phyloP scores from a whole-genome alignment of 53 echinoderm and acorn worm species.

The Astropecten irregularis region DNA sequence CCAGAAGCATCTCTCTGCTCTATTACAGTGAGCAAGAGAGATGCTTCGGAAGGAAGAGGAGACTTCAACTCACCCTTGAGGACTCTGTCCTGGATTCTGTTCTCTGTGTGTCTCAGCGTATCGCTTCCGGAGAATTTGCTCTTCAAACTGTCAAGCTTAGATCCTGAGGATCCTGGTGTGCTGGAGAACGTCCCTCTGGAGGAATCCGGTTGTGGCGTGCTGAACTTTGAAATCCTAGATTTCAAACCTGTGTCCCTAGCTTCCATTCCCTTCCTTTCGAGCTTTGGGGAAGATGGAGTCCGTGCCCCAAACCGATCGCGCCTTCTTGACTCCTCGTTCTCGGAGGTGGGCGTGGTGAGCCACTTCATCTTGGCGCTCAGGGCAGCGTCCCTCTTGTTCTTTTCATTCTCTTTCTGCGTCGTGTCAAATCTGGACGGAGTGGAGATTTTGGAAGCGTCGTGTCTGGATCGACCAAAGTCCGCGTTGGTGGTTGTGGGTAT shows the following conservation, averaged over 20 bases:
- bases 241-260: not conserved
- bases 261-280: constrained; percentile 2
- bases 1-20: too few relatives aligned
- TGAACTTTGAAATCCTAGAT: constrained; percentile 10
- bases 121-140: constrained; percentile 22
- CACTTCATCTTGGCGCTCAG: not conserved
- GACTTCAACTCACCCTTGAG: constrained; percentile 25
- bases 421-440: constrained; percentile 34
- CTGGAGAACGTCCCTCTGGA: not conserved
- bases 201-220: not conserved
- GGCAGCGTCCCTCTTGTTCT: constrained; percentile 27
- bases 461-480: not conserved
- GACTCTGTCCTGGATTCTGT: constrained; percentile 11
- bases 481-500: not conserved
- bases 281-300: not conserved
- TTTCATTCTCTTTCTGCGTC: constrained; percentile 38
- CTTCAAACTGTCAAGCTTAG: constrained; percentile 23
- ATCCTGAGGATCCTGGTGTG: not conserved
- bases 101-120: not conserved
- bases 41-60: not conserved
- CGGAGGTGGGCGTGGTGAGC: not conserved
- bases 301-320: not conserved
- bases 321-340: not conserved
- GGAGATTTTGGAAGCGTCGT: not conserved
- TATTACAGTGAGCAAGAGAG: not conserved